Base-by-base conservation (phyloP, 2,888 invertebrate species). In the Scelioninae gen. 2 region DNA sequence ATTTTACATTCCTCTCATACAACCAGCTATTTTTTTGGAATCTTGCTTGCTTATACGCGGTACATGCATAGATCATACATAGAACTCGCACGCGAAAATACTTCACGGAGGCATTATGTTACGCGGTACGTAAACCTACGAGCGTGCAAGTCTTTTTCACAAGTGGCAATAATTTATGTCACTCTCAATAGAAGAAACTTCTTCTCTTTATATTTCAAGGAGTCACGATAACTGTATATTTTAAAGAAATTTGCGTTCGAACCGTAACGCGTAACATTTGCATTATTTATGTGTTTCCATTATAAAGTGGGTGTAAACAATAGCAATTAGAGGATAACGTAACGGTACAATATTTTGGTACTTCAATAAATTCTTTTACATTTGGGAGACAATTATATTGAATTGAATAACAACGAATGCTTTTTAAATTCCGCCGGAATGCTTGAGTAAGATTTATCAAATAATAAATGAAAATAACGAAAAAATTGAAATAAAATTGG, bases 151-250 rank as follows among this genome's bases (percentile, higher is more conserved):
- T 52, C 58, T 60, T 61, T 61, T 37, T 61, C 50, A 61, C 48
- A 48, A 50, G 50, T 31, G 39, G 50, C 48, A 50, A 61, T 61
- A 61, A 61, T 39, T 61, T 61, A 61, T 61, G 50, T 50, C 48
- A 28, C 28, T 55, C 35, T 50, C 48, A 22, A 50, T 61, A 50
- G 18, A 61, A 50, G 61, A 61, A 61, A 61, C 61, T 37, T 39
- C 41, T 11, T 22, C 37, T 37, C 48, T 61, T 61, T 37, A 50
- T 35, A 50, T 61, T 61, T 61, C 46, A 50, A 50, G 41, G 10
- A 31, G 61, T 6, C 6, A 6, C 25, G 6, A 50, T 61, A 61
- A 48, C 61, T 61, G 61, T 61, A 50, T 39, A 39, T 25, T 37
- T 25, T 15, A 11, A 11, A 16, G 31, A 61, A 61, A 61, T 61